These are phyloP conservation scores for Drosophila lini DNA, from an alignment of 1,140 invertebrate species.

Conservation along the genomic window DNA sequence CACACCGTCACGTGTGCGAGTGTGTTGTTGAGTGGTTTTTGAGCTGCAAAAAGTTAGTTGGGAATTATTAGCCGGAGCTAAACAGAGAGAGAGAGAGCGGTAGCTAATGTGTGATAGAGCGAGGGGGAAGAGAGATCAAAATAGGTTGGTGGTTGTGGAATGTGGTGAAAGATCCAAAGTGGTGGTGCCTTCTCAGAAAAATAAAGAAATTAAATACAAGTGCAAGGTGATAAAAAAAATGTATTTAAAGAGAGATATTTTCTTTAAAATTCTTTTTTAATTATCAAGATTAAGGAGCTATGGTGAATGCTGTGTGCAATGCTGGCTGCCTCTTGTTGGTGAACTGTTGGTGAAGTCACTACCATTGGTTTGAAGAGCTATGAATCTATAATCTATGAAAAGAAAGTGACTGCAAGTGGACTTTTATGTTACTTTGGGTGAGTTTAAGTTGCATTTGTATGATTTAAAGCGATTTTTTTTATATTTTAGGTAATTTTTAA, in stretches of 20 bases:
- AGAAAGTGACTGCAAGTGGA: background rate
- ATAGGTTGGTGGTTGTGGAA: slow-evolving; percentile 13
- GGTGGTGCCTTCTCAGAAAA: slow-evolving; percentile 10
- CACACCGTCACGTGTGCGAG: slow-evolving; percentile 25
- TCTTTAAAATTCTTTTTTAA: background rate
- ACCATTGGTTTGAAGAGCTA: background rate
- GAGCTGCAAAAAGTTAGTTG: slow-evolving; percentile 47
- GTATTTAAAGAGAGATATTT: background rate
- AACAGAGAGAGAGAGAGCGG: slow-evolving; percentile 5
- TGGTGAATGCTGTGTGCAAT: background rate
- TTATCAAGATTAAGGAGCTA: background rate
- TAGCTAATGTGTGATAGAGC: slow-evolving; percentile 19
- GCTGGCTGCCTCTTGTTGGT: background rate
- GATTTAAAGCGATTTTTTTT: no score
- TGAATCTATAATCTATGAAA: background rate
- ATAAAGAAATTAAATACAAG: background rate
- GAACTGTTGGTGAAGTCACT: background rate
- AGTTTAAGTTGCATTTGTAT: no score
- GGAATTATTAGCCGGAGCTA: slow-evolving; percentile 34
- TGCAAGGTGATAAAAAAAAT: background rate
- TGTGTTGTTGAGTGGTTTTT: slow-evolving; percentile 34
- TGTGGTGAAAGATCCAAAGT: slow-evolving; percentile 25
- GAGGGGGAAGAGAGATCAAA: slow-evolving; percentile 5
- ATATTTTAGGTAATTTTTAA: background rate
- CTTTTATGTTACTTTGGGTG: no score